Evolutionary conservation across 2,113 vertebrate species (phyloP).

Genomic region (Brienomyrus longianalis): DNA sequence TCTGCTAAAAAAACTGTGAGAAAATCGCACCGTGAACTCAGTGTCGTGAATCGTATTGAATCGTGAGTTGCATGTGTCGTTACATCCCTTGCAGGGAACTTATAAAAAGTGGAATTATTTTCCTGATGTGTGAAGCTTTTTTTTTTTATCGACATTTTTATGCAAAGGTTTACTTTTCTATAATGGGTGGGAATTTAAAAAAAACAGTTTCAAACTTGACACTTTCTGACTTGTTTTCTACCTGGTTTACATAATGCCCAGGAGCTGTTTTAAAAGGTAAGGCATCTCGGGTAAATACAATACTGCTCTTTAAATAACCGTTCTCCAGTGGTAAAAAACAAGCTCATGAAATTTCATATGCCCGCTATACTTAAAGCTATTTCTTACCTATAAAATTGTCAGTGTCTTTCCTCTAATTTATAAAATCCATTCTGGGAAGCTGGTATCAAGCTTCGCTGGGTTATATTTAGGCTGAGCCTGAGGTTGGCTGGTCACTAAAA

Average conservation of each 20-base stretch:
- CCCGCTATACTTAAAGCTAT: conserved; percentile 3
- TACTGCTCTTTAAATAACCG: conserved; percentile 11
- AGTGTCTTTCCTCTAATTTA: neutral
- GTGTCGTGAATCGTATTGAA: no score
- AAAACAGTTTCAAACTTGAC: neutral
- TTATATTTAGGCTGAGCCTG: neutral
- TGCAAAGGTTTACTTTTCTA: neutral
- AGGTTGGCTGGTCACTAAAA: neutral
- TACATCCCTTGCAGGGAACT: neutral
- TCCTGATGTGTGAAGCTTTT: neutral
- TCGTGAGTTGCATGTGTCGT: no score
- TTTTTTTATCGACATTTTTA: neutral
- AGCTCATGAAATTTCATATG: conserved; percentile 16
- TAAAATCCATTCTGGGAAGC: neutral
- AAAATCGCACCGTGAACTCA: no score
- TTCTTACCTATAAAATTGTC: conserved; percentile 15
- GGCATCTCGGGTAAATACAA: conserved; percentile 9
- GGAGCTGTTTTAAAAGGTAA: conserved; percentile 8
- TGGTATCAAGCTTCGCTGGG: neutral
- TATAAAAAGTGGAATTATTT: neutral
- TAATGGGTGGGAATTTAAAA: neutral
- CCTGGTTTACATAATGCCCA: neutral
- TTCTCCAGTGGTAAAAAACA: neutral
- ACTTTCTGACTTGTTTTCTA: conserved; percentile 10
- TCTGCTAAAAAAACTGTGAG: no score